A percentile compares a stretch with the other conserved stretches of the same genome.
Conservation (phyloP, 2,888 invertebrate species). For the Magallana nippona region DNA sequence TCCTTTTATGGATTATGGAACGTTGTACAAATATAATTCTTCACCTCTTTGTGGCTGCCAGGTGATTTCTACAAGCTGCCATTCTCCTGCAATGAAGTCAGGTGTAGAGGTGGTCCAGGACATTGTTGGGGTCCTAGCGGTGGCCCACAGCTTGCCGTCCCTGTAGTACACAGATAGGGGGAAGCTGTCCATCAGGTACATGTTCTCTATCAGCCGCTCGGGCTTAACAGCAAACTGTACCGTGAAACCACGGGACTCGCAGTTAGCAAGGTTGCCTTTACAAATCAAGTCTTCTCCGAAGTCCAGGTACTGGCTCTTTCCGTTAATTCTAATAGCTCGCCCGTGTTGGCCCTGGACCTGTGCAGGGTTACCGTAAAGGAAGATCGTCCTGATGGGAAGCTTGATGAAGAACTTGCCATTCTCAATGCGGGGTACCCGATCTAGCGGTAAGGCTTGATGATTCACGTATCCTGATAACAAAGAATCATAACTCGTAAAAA, state of each 20-base stretch:
- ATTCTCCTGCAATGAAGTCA: constrained; percentile 64
- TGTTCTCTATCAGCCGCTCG: constrained; percentile 67
- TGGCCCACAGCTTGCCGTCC: constrained; percentile 71
- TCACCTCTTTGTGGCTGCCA: constrained; percentile 73
- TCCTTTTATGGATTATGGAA: background rate
- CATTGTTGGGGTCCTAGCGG: constrained; percentile 68
- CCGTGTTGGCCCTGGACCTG: constrained; percentile 59
- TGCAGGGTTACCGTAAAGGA: constrained; percentile 59
- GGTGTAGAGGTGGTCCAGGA: constrained; percentile 71
- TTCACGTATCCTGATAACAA: constrained; percentile 40
- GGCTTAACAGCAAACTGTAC: constrained; percentile 71
- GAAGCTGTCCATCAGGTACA: constrained; percentile 76
- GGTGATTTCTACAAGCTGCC: constrained; percentile 73
- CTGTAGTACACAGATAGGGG: constrained; percentile 74
- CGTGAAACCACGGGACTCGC: constrained; percentile 74
- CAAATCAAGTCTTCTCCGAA: constrained; percentile 74
- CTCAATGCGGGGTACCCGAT: constrained; percentile 45
- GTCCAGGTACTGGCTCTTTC: constrained; percentile 74
- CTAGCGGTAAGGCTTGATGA: constrained; percentile 56
- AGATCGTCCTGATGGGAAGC: constrained; percentile 61
- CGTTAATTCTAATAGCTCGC: constrained; percentile 68
- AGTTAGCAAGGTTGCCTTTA: constrained; percentile 73
- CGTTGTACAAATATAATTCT: background rate
- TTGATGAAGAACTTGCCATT: constrained; percentile 51
- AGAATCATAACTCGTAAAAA: background rate